phyloP scores from a whole-genome alignment of 2,888 invertebrate species.

The Quadroppia sp. region DNA sequence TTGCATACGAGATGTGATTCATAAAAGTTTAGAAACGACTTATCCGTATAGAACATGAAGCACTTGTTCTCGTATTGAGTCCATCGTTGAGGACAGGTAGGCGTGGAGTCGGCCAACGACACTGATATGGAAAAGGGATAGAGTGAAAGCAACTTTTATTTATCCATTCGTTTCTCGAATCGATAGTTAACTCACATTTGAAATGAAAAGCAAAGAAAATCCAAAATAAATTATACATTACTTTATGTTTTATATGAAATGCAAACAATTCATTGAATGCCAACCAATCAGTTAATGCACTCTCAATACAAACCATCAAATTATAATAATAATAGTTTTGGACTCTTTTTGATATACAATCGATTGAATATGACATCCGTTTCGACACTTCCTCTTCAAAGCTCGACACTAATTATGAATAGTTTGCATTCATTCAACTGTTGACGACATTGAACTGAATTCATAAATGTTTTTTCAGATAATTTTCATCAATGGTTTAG shows the following conservation, averaged over 20 bases:
- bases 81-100: slow-evolving; percentile 16
- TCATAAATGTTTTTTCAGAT: no score
- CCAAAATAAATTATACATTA: neutral
- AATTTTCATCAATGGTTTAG: no score
- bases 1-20: slow-evolving; percentile 8
- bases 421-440: neutral
- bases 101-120: neutral
- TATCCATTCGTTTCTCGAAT: neutral
- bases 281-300: neutral
- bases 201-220: neutral
- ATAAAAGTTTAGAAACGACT: slow-evolving; percentile 15
- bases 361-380: slow-evolving; percentile 1
- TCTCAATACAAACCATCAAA: no score
- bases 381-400: neutral
- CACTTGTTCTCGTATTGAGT: slow-evolving; percentile 13
- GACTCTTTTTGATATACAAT: neutral
- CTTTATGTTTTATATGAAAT: neutral
- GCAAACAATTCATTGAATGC: neutral
- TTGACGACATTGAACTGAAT: slow-evolving; percentile 6
- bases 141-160: neutral
- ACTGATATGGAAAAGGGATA: neutral
- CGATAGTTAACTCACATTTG: neutral
- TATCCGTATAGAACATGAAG: slow-evolving; percentile 16
- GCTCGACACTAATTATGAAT: neutral
- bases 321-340: neutral